A percentile compares a stretch with the other conserved stretches of the same genome.
phyloP scores from a whole-genome alignment of 1,140 invertebrate species.

The Bombus superbus region DNA sequence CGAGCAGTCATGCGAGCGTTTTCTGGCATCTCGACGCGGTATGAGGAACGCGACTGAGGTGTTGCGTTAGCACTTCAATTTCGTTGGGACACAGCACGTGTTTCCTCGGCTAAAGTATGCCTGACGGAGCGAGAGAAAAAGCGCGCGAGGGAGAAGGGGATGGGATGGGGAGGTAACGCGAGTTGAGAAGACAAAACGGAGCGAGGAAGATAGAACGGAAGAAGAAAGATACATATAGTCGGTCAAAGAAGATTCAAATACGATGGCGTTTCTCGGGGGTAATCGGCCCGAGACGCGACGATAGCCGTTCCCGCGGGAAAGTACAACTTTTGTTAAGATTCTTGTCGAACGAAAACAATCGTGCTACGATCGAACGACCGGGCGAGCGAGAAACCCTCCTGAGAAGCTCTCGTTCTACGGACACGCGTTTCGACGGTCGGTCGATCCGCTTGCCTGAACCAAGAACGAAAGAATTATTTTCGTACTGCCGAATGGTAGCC shows the following conservation, averaged over 20 bases:
- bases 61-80: slow-evolving; percentile 64
- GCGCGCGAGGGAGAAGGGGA: too few species aligned
- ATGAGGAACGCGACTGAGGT: background rate
- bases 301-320: background rate
- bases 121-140: slow-evolving; percentile 16
- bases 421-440: background rate
- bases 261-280: background rate
- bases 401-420: background rate
- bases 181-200: slow-evolving; percentile 5
- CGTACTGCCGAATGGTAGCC: too few species aligned
- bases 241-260: slow-evolving; percentile 42
- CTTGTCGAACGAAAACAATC: background rate
- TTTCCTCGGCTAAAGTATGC: slow-evolving; percentile 43
- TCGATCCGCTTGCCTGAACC: background rate
- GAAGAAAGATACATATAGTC: background rate
- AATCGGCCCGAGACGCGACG: slow-evolving; percentile 19
- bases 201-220: background rate
- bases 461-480: too few species aligned
- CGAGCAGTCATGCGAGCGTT: slow-evolving; percentile 35
- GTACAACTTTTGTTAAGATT: background rate
- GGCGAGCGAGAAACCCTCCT: too few species aligned
- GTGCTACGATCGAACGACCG: too few species aligned
- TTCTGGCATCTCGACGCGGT: slow-evolving; percentile 11
- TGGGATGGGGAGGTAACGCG: background rate
- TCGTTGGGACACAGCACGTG: slow-evolving; percentile 61